Evolutionary conservation across 2,113 vertebrate species (phyloP).

Genomic region (Sakesphorus luctuosus): DNA sequence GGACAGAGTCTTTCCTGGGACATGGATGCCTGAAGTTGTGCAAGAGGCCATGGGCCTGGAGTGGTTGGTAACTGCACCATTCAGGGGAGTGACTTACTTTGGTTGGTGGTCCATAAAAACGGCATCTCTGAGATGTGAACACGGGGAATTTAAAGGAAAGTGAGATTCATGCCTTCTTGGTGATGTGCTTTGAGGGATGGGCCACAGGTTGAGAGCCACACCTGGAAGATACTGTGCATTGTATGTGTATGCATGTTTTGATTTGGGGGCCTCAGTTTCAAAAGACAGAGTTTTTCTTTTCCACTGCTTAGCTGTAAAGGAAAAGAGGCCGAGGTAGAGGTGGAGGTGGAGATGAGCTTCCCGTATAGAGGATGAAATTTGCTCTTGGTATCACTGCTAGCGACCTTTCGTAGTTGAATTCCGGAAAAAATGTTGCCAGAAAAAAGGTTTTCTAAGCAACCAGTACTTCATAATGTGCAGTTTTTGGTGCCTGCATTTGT

Average conservation of each 20-base stretch:
- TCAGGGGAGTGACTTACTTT: not conserved
- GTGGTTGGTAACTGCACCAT: rapidly evolving
- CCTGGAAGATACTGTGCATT: not conserved
- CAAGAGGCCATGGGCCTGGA: not conserved
- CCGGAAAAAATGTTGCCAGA: not conserved
- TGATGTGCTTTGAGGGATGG: not conserved
- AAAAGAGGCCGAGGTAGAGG: not conserved
- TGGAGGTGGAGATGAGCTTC: not conserved
- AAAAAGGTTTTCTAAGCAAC: not conserved
- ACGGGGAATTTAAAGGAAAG: not conserved
- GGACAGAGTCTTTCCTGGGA: not conserved
- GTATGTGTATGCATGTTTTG: not conserved
- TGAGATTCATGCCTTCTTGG: not conserved
- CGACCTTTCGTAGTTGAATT: not conserved
- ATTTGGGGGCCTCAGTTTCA: not conserved
- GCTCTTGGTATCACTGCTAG: not conserved
- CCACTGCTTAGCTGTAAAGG: not conserved
- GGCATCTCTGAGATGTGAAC: not conserved
- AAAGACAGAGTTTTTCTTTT: not conserved
- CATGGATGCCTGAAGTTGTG: rapidly evolving
- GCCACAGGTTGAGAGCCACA: not conserved
- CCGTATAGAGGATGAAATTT: not conserved
- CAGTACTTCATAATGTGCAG: not conserved
- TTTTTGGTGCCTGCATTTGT: not conserved
- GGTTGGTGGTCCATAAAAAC: not conserved